Evolutionary conservation across 1,140 invertebrate species (phyloP), one percentile per base, ranked within the genome.

Genomic region (Platyscapa corneri): DNA sequence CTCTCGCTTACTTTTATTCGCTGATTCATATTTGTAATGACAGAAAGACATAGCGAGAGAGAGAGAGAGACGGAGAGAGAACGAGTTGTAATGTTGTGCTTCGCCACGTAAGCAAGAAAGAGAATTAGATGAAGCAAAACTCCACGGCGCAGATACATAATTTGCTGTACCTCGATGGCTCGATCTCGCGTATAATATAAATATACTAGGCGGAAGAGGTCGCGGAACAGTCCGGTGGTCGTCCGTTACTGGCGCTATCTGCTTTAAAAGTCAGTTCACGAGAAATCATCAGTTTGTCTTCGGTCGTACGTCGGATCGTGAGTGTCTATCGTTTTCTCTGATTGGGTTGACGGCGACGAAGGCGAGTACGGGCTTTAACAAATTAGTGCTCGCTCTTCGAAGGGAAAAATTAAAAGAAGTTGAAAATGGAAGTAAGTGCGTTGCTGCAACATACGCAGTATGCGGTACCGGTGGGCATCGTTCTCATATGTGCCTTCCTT

Each of bases 381-480:
- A 39, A 18, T 20, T 39, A 20, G 70, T 6, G 42, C 49, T 53
- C 49, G 18, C 3, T 53, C 16, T 53, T 20, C 2, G 12, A 53
- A 53, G 49, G 49, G 6, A 75, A n/a, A n/a, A n/a, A n/a, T n/a
- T 37, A 39, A 75, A 27, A n/a, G 30, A 2, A 64, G 1, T 5
- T 53, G 49, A 60, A 7, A 3, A 86, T 86, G 84, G 84, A 86
- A 82, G 82, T 91, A 37, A 89, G 86, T 80, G 67, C 89, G 83
- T 56, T 93, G 74, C 82, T 93, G 46, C 90, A 90, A 89, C 90
- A 95, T 77, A 94, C 95, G 88, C 94, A 95, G 87, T 93, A 94
- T 88, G 94, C 94, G 82, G 93, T 95, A 87, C 95, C 95, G 88
- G 95, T 96, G 83, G 95, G 94, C 84, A 93, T 95, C 90, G 95